These are phyloP conservation scores for Eustalomyia histrio DNA, from an alignment of 2,888 invertebrate genomes.

Conservation along the genomic window DNA sequence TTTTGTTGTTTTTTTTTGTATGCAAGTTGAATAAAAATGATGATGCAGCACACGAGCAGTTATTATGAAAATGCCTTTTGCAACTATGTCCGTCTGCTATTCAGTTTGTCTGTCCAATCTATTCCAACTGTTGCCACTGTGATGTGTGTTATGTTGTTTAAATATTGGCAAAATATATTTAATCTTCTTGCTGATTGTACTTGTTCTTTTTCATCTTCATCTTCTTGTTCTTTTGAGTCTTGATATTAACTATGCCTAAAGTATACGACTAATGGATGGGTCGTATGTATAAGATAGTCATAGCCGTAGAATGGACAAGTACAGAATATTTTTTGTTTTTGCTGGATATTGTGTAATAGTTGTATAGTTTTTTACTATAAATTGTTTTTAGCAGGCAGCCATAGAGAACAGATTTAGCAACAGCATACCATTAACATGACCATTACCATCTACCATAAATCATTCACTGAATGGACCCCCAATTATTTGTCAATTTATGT, in stretches of 20 bases:
- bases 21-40: constrained; percentile 19
- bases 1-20: constrained; percentile 3
- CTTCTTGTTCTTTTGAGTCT: constrained; percentile 24
- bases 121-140: constrained; percentile 54
- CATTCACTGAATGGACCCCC: constrained; percentile 73
- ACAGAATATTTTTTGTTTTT: constrained; percentile 8
- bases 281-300: constrained; percentile 14
- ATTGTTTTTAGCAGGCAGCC: constrained; percentile 46
- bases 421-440: constrained; percentile 64
- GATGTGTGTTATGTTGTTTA: constrained; percentile 57
- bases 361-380: constrained; percentile 52
- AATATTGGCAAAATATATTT: constrained; percentile 60
- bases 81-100: constrained; percentile 1
- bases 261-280: constrained; percentile 5
- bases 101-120: constrained; percentile 29
- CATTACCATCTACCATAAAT: constrained; percentile 71
- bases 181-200: constrained; percentile 50
- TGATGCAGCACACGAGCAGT: constrained; percentile 26
- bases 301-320: constrained; percentile 6
- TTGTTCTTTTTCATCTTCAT: constrained; percentile 7
- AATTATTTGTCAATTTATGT: constrained; percentile 76
- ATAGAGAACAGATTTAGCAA: constrained; percentile 46
- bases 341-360: constrained; percentile 39
- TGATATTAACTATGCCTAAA: constrained; percentile 35
- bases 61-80: constrained; percentile 30